phyloP scores from a whole-genome alignment of 2,113 vertebrate species.

The Brienomyrus longianalis region DNA sequence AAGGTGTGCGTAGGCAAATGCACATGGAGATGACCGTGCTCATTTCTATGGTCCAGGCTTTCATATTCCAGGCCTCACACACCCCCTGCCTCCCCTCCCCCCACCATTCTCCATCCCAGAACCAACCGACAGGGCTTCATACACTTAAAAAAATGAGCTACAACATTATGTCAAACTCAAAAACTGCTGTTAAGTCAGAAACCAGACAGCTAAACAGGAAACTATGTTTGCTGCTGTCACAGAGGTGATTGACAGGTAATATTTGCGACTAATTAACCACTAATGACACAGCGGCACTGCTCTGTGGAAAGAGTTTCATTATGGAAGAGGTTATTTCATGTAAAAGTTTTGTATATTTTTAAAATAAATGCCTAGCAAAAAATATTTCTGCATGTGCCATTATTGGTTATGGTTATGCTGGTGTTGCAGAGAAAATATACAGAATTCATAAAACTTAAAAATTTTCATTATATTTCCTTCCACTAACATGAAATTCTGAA shows the following conservation, averaged over 20 bases:
- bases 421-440: not conserved
- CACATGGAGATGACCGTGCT: not conserved
- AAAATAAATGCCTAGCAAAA: not conserved
- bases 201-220: not conserved
- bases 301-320: not conserved
- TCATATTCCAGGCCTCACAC: not conserved
- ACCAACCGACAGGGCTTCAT: not conserved
- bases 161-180: not conserved
- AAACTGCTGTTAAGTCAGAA: not conserved
- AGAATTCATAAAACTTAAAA: not conserved
- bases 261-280: not conserved
- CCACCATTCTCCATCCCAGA: not conserved
- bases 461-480: not conserved
- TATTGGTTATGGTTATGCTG: not conserved
- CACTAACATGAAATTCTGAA: not conserved
- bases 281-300: not conserved
- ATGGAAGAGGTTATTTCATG: not conserved
- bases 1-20: not conserved
- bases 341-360: not conserved
- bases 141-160: not conserved
- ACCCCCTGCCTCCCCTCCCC: not conserved
- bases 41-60: not conserved
- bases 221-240: not conserved
- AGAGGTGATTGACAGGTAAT: not conserved
- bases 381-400: not conserved